Base-by-base conservation (phyloP, 2,888 invertebrate species). In the Drosophila sordidula region DNA sequence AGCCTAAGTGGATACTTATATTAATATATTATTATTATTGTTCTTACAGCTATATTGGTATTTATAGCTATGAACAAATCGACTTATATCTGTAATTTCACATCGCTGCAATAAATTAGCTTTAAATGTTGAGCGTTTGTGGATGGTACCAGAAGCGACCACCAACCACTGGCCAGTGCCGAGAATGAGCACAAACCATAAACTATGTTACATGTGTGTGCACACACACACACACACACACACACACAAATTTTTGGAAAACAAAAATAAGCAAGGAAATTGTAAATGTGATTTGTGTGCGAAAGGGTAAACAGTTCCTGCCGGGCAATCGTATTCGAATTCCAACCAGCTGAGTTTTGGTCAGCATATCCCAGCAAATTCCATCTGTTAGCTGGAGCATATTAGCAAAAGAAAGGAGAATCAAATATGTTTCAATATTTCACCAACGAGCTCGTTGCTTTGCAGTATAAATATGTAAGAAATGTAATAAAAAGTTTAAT, bases 111-210 rank as follows among this genome's bases (percentile, higher is more conserved):
- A 59, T 52, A 59, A 65, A 65, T 59, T 59, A 29, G 18, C 25
- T n/a, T 12, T 16, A 16, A 16, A 32, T 6, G n/a, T 3, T 22
- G 22, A 9, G 38, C 14, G 38, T 11, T 50, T 25, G 38, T 14
- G 25, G 25, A 11, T n/a, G 50, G 34, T 18, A 41, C 25, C 70
- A 69, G 56, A 41, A 51, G 61, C 25, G 41, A n/a, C 44, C 57
- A 32, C 11, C 32, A 5, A 2, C 6, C 26, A 29, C 8, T 29
- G 32, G 3, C 32, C 6, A 51, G 26, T 5, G n/a, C 41, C 44
- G 14, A 38, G 14, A 38, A 16, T 6, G 51, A 26, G 34, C 56
- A 63, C 42, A 54, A 50, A 18, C 54, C 58, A 55, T 69, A 36
- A 58, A 42, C 52, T 63, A 63, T 58, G 42, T 62, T 54, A 57